phyloP scores from a whole-genome alignment of 2,113 vertebrate species.

The Lethenteron camtschaticum region DNA sequence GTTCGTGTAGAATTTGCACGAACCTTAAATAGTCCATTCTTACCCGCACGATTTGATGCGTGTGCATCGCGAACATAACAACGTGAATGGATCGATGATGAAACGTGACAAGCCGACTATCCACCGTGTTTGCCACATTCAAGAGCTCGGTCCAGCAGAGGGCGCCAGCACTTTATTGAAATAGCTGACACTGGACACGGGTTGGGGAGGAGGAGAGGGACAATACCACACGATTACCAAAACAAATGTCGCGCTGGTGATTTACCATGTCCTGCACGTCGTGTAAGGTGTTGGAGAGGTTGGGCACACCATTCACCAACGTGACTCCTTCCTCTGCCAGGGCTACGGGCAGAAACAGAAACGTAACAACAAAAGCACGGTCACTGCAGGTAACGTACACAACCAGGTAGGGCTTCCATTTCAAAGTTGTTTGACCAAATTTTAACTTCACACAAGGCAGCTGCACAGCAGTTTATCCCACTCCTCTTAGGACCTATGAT shows the following conservation, averaged over 20 bases:
- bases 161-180: too few species aligned
- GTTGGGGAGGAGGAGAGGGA: not conserved
- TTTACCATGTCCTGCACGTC: conserved; percentile 72
- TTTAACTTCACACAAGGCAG: not conserved
- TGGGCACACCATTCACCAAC: conserved; percentile 26
- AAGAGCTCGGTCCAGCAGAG: too few species aligned
- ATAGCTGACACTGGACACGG: not conserved
- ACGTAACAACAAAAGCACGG: not conserved
- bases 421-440: not conserved
- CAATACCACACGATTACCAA: not conserved
- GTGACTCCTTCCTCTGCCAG: conserved; percentile 22
- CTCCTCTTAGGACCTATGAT: too few species aligned
- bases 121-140: too few species aligned
- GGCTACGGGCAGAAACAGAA: conserved; percentile 16
- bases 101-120: too few species aligned
- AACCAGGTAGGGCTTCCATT: too few species aligned
- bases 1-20: too few species aligned
- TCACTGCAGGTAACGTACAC: too few species aligned
- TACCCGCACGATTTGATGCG: too few species aligned
- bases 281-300: conserved; percentile 45
- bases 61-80: too few species aligned
- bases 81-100: too few species aligned
- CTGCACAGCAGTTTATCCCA: not conserved
- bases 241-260: not conserved
- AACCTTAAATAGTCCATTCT: too few species aligned